These are phyloP conservation scores for Colletes collaris DNA, from an alignment of 2,888 invertebrate genomes.

Conservation along the genomic window DNA sequence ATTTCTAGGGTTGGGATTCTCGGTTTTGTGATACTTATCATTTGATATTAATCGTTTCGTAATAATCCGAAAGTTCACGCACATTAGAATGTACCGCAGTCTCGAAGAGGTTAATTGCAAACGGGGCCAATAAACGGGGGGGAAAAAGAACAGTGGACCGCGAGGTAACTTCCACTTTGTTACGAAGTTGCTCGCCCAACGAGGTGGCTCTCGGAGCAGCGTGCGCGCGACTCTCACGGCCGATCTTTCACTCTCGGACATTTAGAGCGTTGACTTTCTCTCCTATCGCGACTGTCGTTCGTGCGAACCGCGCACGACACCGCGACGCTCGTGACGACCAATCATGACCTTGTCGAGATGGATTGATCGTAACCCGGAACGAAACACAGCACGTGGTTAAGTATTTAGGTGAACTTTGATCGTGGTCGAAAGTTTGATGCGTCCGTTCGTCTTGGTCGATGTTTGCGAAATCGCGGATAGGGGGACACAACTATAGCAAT, in stretches of 20 bases:
- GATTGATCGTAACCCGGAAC: conserved; percentile 57
- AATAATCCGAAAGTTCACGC: too few relatives aligned
- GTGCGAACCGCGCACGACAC: conserved; percentile 62
- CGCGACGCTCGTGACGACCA: conserved; percentile 54
- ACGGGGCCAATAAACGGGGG: conserved; percentile 29
- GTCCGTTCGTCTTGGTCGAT: background rate
- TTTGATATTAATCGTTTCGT: too few relatives aligned
- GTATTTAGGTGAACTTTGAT: conserved; percentile 58
- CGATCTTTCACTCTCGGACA: conserved; percentile 70
- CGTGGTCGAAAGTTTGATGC: conserved; percentile 33
- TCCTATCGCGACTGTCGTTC: conserved; percentile 68
- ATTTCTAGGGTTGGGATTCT: too few relatives aligned
- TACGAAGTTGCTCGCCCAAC: conserved; percentile 50
- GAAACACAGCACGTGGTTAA: conserved; percentile 22
- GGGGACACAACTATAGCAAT: too few relatives aligned
- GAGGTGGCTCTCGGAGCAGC: conserved; percentile 32
- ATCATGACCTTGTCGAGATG: conserved; percentile 58
- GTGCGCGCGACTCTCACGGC: conserved; percentile 62
- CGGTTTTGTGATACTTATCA: too few relatives aligned
- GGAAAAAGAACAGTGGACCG: conserved; percentile 49
- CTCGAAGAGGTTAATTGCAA: conserved; percentile 16
- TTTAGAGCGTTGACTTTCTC: conserved; percentile 73
- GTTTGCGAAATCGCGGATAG: conserved; percentile 4
- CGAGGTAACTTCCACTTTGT: conserved; percentile 56
- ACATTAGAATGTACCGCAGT: too few relatives aligned